phyloP scores from a whole-genome alignment of 2,113 vertebrate species.

The Lanius ludovicianus region DNA sequence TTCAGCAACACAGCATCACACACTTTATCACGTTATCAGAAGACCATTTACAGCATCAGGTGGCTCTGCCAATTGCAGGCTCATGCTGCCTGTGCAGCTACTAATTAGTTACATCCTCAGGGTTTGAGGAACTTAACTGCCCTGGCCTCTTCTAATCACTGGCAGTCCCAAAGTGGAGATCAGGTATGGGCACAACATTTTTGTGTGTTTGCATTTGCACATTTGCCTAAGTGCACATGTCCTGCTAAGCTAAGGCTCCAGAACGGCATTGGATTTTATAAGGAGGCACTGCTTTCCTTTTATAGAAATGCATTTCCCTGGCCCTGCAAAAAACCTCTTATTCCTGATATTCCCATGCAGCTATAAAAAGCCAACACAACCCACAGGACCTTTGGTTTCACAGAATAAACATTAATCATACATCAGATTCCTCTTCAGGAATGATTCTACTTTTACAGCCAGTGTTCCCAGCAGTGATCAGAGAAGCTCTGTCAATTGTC shows the following conservation, averaged over 20 bases:
- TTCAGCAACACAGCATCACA: background rate
- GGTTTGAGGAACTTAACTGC: background rate
- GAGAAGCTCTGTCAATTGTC: background rate
- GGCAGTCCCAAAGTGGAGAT: background rate
- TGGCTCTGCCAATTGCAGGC: background rate
- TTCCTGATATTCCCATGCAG: constrained; percentile 74
- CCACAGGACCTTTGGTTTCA: constrained; percentile 60
- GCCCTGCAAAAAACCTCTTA: constrained; percentile 49
- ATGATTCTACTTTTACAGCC: constrained; percentile 20
- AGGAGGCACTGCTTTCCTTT: constrained; percentile 66
- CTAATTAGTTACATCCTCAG: constrained; percentile 10
- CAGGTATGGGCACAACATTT: background rate
- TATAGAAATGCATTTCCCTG: constrained; percentile 72
- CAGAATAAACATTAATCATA: constrained; percentile 64
- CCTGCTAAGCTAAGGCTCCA: constrained; percentile 30
- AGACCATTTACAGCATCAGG: background rate
- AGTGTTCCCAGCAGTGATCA: background rate
- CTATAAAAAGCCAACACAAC: constrained; percentile 78
- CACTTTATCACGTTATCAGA: background rate
- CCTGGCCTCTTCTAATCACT: background rate
- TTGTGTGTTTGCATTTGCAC: background rate
- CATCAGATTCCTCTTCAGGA: constrained; percentile 51
- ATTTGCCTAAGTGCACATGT: background rate
- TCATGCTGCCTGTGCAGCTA: background rate
- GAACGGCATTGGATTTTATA: constrained; percentile 48